A percentile compares a stretch with the other conserved stretches of the same genome.
Evolutionary conservation across 2,797 vertebrate genomes (phyloP).

Genomic region (Sylvia borin): DNA sequence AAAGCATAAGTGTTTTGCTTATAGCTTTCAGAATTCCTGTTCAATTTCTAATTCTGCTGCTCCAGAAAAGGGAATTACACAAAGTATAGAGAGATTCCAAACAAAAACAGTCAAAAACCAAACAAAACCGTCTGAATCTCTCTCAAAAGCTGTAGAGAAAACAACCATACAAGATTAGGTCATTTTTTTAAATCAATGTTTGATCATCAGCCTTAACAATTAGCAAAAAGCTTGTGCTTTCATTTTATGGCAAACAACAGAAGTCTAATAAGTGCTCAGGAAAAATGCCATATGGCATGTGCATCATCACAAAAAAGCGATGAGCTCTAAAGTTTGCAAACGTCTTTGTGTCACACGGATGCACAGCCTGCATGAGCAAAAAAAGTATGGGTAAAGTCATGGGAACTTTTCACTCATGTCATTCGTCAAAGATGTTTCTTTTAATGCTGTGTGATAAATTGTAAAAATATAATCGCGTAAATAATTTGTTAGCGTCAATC

Average conservation of each 20-base stretch:
- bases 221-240: neutral
- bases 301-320: neutral
- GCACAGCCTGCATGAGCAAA: neutral
- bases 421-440: neutral
- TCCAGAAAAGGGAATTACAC: neutral
- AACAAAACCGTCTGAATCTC: neutral
- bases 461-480: neutral
- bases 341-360: neutral
- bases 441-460: neutral
- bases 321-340: conserved; percentile 2
- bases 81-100: neutral
- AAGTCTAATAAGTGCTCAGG: conserved; percentile 17
- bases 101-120: neutral
- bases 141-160: neutral
- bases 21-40: neutral
- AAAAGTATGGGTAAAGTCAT: conserved; percentile 8
- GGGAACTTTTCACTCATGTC: neutral
- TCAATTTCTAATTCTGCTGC: neutral
- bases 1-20: neutral
- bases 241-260: conserved; percentile 11
- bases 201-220: neutral
- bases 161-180: neutral
- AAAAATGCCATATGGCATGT: conserved; percentile 7
- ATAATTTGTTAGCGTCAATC: neutral
- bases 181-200: neutral